Evolutionary conservation across 2,797 vertebrate genomes (phyloP).

Genomic region (Pipistrellus pipistrellus): DNA sequence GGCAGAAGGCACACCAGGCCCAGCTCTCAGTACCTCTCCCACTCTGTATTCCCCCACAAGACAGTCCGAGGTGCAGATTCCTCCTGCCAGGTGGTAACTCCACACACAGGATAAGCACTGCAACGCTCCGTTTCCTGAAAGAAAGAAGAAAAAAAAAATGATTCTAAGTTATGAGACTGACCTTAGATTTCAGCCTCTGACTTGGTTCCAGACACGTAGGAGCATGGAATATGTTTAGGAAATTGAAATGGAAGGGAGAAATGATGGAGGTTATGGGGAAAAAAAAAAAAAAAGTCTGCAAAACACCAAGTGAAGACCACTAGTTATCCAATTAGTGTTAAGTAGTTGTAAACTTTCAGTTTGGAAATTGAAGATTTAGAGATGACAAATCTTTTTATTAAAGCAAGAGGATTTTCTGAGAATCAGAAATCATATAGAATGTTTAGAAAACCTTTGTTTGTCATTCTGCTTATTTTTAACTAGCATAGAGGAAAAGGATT

Average conservation of each 20-base stretch:
- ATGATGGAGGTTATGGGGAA: neutral
- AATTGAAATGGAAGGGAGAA: neutral
- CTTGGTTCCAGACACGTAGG: neutral
- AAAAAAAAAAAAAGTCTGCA: neutral
- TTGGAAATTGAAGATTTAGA: constrained; percentile 1
- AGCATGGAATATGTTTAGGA: constrained; percentile 3
- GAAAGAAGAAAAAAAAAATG: constrained; percentile 37
- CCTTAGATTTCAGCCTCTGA: constrained; percentile 28
- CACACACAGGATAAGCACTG: constrained; percentile 92
- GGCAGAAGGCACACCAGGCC: neutral
- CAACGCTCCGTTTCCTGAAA: constrained; percentile 88
- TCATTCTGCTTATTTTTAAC: constrained; percentile 12
- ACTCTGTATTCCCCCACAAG: constrained; percentile 90
- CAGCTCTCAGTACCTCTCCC: constrained; percentile 86
- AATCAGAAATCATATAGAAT: constrained; percentile 3
- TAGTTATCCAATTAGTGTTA: neutral
- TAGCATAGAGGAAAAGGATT: neutral
- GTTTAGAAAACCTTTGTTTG: neutral
- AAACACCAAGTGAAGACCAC: neutral
- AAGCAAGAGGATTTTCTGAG: constrained; percentile 21
- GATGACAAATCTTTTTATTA: neutral
- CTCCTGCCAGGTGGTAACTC: constrained; percentile 87
- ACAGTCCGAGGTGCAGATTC: constrained; percentile 92
- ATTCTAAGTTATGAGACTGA: neutral
- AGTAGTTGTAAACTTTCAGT: neutral